Conservation (phyloP, 1,140 invertebrate genomes). For the Macrosteles quadrilineatus region DNA sequence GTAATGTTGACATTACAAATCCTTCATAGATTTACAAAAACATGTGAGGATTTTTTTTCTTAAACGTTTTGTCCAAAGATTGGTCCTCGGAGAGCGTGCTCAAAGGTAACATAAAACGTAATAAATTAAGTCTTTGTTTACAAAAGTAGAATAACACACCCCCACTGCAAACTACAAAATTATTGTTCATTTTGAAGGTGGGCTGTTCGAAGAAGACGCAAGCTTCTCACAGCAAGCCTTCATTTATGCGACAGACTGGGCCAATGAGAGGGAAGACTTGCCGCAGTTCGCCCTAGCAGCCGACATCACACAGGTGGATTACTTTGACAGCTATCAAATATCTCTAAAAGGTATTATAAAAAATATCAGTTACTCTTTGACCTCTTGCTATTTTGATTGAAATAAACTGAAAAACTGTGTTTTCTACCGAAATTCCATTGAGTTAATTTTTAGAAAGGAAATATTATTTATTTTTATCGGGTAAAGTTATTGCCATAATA, state of each 20-base stretch:
- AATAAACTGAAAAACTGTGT: background rate
- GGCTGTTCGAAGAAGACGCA: background rate
- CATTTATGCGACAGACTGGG: background rate
- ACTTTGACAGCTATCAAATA: constrained; percentile 6
- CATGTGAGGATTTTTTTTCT: no score
- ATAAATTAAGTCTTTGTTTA: no score
- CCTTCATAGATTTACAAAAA: no score
- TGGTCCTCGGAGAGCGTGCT: no score
- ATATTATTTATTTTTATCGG: background rate
- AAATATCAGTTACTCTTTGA: background rate
- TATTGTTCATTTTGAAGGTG: background rate
- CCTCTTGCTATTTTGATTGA: background rate
- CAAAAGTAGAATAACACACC: no score
- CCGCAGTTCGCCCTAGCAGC: background rate
- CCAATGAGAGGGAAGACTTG: constrained; percentile 4
- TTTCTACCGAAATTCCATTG: background rate
- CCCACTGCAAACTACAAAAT: no score
- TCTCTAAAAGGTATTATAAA: background rate
- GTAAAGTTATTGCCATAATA: background rate
- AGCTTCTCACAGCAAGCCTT: background rate
- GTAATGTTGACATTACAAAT: no score
- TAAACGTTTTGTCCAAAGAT: no score
- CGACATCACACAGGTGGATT: background rate
- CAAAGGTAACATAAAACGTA: no score
- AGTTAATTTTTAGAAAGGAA: background rate